phyloP scores from a whole-genome alignment of 1,140 invertebrate species.

The Chironomus tepperi region DNA sequence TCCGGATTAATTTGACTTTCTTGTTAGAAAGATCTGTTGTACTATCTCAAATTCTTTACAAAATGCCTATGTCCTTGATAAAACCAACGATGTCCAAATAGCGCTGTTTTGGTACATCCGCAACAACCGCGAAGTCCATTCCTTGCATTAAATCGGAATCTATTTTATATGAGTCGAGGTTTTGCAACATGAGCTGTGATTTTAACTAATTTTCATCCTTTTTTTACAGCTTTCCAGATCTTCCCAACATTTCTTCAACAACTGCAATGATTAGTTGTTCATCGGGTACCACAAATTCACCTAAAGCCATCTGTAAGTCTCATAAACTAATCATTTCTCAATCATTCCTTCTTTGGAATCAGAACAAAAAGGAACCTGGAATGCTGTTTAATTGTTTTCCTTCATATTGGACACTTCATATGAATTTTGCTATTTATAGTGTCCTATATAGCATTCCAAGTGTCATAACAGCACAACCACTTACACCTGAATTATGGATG shows the following conservation, averaged over 20 bases:
- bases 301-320: conserved; percentile 67
- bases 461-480: conserved; percentile 34
- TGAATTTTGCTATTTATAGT: conserved; percentile 36
- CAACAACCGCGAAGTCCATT: too few species aligned
- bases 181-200: too few species aligned
- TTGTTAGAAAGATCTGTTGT: too few species aligned
- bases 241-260: conserved; percentile 24
- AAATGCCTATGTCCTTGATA: too few species aligned
- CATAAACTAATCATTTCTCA: conserved; percentile 40
- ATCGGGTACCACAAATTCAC: conserved; percentile 65
- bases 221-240: conserved; percentile 24
- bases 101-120: too few species aligned
- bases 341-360: conserved; percentile 38
- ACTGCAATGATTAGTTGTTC: conserved; percentile 43
- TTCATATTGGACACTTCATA: conserved; percentile 35
- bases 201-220: too few species aligned
- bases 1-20: too few species aligned
- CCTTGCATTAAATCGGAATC: too few species aligned
- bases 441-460: conserved; percentile 35
- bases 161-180: too few species aligned
- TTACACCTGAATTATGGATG: conserved; percentile 35
- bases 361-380: background rate
- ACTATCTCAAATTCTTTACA: too few species aligned
- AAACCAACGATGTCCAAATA: too few species aligned
- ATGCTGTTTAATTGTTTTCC: conserved; percentile 31